A percentile compares a stretch with the other conserved stretches of the same genome.
Evolutionary conservation across 1,140 invertebrate species (phyloP).

Genomic region (Araneus ventricosus): DNA sequence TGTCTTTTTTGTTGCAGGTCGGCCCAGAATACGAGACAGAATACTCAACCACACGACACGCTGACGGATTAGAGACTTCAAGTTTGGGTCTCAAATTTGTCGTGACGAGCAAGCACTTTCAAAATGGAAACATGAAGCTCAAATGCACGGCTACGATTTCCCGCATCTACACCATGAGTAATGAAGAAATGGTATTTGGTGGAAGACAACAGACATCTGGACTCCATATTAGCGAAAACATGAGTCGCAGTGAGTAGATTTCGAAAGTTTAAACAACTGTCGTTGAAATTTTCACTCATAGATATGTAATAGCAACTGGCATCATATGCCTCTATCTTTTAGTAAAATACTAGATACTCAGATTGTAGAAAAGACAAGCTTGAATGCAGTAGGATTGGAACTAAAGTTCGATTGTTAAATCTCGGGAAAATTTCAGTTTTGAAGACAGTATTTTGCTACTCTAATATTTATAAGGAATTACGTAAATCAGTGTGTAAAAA

Average conservation of each 20-base stretch:
- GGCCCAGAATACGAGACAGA: slow-evolving; percentile 77
- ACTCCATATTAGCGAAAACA: slow-evolving; percentile 76
- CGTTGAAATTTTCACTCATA: too few relatives aligned
- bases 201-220: slow-evolving; percentile 84
- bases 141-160: slow-evolving; percentile 81
- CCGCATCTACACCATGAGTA: slow-evolving; percentile 89
- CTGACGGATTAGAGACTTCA: slow-evolving; percentile 78
- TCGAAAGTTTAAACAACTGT: background rate
- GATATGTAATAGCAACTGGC: too few relatives aligned
- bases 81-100: slow-evolving; percentile 78
- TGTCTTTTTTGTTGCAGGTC: slow-evolving; percentile 71
- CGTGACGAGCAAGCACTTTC: slow-evolving; percentile 78
- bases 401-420: too few relatives aligned
- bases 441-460: too few relatives aligned
- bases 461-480: too few relatives aligned
- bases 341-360: too few relatives aligned
- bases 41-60: slow-evolving; percentile 77
- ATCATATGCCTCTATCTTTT: too few relatives aligned
- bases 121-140: slow-evolving; percentile 77
- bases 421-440: too few relatives aligned
- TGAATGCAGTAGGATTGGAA: too few relatives aligned
- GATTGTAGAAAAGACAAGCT: too few relatives aligned
- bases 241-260: slow-evolving; percentile 75
- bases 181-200: slow-evolving; percentile 90
- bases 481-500: too few relatives aligned